Evolutionary conservation across 2,797 vertebrate genomes (phyloP), one percentile per base, ranked within the genome.

Genomic region (Sphaeramia orbicularis): DNA sequence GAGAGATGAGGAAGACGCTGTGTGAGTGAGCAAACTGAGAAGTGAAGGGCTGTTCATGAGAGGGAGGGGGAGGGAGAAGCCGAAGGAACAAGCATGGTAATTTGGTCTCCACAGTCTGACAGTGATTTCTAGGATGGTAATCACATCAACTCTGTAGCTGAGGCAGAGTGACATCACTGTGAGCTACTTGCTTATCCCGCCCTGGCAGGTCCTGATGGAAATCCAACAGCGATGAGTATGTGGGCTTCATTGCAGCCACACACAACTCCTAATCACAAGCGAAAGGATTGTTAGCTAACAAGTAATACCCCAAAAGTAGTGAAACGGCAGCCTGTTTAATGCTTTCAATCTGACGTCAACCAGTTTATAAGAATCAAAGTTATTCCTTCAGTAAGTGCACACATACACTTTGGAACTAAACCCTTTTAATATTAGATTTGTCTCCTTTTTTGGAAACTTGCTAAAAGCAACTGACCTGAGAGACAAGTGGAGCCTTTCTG

Each of bases 91-190:
- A 63, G 62, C 40, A 18, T 36, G 74, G 81, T 73, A 78, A 84
- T 87, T 78, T 84, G 60, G 61, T 79, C 71, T 76, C 54, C 50
- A 9, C 59, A 41, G 80, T 43, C 79, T 79, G 85, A 92, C 86
- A 87, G 84, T 75, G 76, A 91, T 85, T 87, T 83, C 79, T 76
- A 64, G 56, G 72, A 83, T 78, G 80, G 80, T 85, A 86, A 91
- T 91, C 81, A 87, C 83, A 91, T 90, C 81, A 88, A 80, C 70
- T 75, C 38, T 76, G 75, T 37, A 81, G 81, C 65, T 9, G 52
- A 47, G 65, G 74, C 74, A 8, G 41, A 76, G 81, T 84, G 87
- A 89, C 90, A 88, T 91, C 89, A 89, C 76, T 36, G 72, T 0
- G 21, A 85, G 80, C 52, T 43, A 63, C n/a, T 41, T 67, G 66